Evolutionary conservation across 2,888 invertebrate species (phyloP), one percentile per base, ranked within the genome.

Genomic region (Blera fallax): DNA sequence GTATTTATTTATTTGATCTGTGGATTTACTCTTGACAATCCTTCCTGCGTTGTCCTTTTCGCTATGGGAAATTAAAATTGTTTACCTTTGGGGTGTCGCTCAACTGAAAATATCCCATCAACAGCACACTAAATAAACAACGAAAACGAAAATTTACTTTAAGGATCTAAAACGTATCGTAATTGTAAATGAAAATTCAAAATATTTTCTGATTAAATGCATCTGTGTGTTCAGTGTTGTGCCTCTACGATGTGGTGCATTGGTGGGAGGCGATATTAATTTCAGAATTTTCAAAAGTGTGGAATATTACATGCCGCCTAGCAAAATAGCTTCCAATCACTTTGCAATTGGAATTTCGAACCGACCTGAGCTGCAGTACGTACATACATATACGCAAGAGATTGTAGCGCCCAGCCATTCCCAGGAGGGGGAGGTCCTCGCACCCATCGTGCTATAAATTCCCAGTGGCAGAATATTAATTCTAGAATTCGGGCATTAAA

Each of bases 391-490:
- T 11, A 27, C 32, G 7, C 21, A 18, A 24, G 4, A 18, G 48
- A 16, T 4, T 34, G n/a, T 34, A 6, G 10, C 4, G 43, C 40
- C 56, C 65, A n/a, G n/a, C n/a, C n/a, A 43, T 56, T 62, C 48
- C 54, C 52, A 48, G 43, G n/a, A n/a, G n/a, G n/a, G n/a, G n/a
- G n/a, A 37, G 64, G 54, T 56, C 6, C 54, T 4, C 37, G 52
- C 58, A 10, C 60, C 43, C 67, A 27, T 48, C 40, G 43, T 58
- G 65, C 67, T 43, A 85, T 85, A 85, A 85, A 85, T 85, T 85
- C 85, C 85, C 85, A 67, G 67, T 85, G 65, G 85, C 81, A 76
- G 81, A 85, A 85, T 85, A 85, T 85, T 85, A 85, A 85, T 85
- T 85, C 85, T 72, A 81, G 85, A 85, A 85, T 81, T 70, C 67